These are phyloP conservation scores for Coreius guichenoti DNA, from an alignment of 2,797 vertebrate species.

Conservation along the genomic window DNA sequence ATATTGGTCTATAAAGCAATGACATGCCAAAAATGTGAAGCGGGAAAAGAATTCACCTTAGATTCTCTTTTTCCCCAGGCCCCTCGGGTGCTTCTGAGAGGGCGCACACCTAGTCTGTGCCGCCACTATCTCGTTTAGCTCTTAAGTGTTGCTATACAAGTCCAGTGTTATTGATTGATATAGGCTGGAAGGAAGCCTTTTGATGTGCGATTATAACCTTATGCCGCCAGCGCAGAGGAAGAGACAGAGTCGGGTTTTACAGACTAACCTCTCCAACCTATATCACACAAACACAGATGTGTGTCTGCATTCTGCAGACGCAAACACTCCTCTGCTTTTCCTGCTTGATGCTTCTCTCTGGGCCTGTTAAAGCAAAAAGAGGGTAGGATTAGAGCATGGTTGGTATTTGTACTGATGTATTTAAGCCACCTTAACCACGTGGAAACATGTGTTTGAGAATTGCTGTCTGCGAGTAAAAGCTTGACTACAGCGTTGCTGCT, in stretches of 20 bases:
- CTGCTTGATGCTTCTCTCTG: background rate
- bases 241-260: slow-evolving; percentile 47
- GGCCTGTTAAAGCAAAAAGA: slow-evolving; percentile 47
- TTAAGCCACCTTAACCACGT: background rate
- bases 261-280: slow-evolving; percentile 55
- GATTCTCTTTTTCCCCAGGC: slow-evolving; percentile 25
- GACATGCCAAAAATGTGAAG: slow-evolving; percentile 43
- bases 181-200: slow-evolving; percentile 67
- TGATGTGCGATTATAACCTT: slow-evolving; percentile 72
- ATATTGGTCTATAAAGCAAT: slow-evolving; percentile 43
- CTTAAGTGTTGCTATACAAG: slow-evolving; percentile 57
- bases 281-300: slow-evolving; percentile 53
- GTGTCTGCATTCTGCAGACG: slow-evolving; percentile 54
- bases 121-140: slow-evolving; percentile 41
- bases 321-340: slow-evolving; percentile 39
- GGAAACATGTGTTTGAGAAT: background rate
- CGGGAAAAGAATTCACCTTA: slow-evolving; percentile 29
- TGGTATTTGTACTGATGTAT: slow-evolving; percentile 22
- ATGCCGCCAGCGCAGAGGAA: slow-evolving; percentile 47
- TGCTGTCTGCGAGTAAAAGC: slow-evolving; percentile 7
- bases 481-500: slow-evolving; percentile 17
- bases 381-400: slow-evolving; percentile 11
- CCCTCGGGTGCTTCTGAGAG: slow-evolving; percentile 22
- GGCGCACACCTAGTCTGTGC: slow-evolving; percentile 50
- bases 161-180: slow-evolving; percentile 60